Conservation (phyloP, 1,140 invertebrate species). For the Caligus rogercresseyi region DNA sequence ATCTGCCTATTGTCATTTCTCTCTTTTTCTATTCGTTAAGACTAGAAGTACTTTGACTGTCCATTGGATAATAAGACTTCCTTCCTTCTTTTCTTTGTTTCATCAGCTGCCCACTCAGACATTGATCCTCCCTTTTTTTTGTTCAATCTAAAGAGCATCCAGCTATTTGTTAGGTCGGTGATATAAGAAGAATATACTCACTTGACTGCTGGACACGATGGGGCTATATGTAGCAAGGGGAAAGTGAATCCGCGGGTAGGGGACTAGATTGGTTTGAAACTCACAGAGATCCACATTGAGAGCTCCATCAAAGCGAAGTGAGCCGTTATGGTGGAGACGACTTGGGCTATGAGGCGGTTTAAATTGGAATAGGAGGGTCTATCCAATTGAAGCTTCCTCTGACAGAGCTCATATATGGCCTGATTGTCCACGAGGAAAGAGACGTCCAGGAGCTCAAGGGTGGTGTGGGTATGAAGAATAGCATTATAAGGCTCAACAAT, state of each 20-base stretch:
- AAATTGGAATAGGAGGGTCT: conserved; percentile 61
- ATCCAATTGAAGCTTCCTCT: conserved; percentile 1
- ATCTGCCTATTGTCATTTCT: too few relatives aligned
- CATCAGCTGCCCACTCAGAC: too few relatives aligned
- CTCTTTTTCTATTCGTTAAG: too few relatives aligned
- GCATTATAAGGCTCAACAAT: conserved; percentile 73
- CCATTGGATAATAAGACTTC: too few relatives aligned
- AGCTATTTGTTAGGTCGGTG: too few relatives aligned
- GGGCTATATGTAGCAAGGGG: conserved; percentile 28
- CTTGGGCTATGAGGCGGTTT: conserved; percentile 60
- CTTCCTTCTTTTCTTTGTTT: too few relatives aligned
- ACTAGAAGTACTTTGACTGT: too few relatives aligned
- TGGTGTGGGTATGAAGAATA: conserved; percentile 72
- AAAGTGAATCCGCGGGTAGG: conserved; percentile 48
- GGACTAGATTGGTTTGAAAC: conserved; percentile 46
- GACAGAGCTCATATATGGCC: conserved; percentile 18
- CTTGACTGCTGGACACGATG: conserved; percentile 5
- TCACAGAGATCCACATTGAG: conserved; percentile 68
- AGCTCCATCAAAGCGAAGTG: conserved; percentile 65
- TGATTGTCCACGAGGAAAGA: conserved; percentile 50
- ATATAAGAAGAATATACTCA: conserved; percentile 4
- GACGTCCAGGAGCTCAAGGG: conserved; percentile 46
- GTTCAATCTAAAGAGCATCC: too few relatives aligned
- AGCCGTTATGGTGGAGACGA: conserved; percentile 65
- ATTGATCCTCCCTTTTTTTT: too few relatives aligned